These are phyloP conservation scores for Rhaphigaster nebulosa DNA, from an alignment of 2,888 invertebrate genomes.

Conservation along the genomic window DNA sequence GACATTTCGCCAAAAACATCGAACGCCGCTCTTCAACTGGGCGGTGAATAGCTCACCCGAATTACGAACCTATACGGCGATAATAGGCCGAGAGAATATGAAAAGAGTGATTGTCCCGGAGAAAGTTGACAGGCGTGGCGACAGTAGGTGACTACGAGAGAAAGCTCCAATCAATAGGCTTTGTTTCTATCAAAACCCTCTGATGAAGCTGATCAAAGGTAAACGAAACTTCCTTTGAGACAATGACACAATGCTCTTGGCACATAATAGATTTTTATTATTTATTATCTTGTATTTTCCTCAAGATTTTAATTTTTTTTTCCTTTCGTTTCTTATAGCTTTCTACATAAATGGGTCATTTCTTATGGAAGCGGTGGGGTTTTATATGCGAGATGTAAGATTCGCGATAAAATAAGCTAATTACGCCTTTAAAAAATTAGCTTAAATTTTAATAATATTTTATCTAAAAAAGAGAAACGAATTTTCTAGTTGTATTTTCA, in stretches of 20 bases:
- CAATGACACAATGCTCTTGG: conserved; percentile 36
- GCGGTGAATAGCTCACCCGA: background rate
- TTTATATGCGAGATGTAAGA: too few species aligned
- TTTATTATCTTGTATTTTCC: conserved; percentile 23
- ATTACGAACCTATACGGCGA: background rate
- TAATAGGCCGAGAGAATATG: background rate
- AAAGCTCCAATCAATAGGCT: conserved; percentile 33
- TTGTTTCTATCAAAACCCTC: conserved; percentile 22
- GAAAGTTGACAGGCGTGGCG: conserved; percentile 33
- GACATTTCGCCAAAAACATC: background rate
- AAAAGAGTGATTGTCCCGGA: background rate
- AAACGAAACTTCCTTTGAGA: conserved; percentile 16
- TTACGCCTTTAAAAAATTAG: too few species aligned
- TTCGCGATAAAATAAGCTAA: too few species aligned
- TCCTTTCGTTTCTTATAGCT: conserved; percentile 39
- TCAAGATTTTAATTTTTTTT: background rate
- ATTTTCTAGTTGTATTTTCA: too few species aligned
- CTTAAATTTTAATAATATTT: too few species aligned
- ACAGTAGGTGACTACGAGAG: background rate
- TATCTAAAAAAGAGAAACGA: too few species aligned
- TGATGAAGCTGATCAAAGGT: conserved; percentile 24
- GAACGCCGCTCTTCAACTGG: background rate
- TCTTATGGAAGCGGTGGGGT: background rate
- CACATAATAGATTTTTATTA: conserved; percentile 43
- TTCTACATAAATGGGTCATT: background rate